These are phyloP conservation scores for Scolopax rusticola DNA, from an alignment of 2,797 vertebrate species.

Conservation along the genomic window DNA sequence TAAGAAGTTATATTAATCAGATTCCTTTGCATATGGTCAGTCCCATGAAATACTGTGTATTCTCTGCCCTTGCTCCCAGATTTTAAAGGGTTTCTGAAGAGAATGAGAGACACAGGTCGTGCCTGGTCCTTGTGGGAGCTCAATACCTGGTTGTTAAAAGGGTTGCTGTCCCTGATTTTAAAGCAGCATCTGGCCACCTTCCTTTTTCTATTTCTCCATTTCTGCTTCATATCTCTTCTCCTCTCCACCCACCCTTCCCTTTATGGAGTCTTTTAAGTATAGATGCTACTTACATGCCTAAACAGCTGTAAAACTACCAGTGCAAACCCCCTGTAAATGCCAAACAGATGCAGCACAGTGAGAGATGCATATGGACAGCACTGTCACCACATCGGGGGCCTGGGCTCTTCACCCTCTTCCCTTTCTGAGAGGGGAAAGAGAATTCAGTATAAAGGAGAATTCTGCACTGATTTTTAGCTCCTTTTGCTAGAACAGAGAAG, in stretches of 20 bases:
- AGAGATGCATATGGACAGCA: background rate
- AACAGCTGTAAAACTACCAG: constrained; percentile 58
- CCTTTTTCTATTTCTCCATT: background rate
- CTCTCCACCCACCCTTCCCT: background rate
- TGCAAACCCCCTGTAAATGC: constrained; percentile 36
- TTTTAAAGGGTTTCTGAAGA: background rate
- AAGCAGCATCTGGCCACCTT: background rate
- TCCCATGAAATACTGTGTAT: background rate
- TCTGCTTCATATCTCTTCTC: background rate
- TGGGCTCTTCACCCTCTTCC: background rate
- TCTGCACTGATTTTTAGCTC: background rate
- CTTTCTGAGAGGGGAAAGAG: background rate
- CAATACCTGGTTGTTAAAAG: background rate
- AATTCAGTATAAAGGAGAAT: background rate
- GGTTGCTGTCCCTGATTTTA: background rate
- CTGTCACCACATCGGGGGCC: background rate
- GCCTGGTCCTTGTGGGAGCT: background rate
- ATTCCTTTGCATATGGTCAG: background rate
- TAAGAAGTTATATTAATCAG: background rate
- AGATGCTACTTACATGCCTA: constrained; percentile 45
- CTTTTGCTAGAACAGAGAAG: background rate
- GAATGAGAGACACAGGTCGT: background rate
- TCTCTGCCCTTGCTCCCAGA: background rate
- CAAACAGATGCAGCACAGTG: constrained; percentile 14
- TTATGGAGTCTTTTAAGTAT: constrained; percentile 22